Evolutionary conservation across 2,113 vertebrate species (phyloP).

Genomic region (Engystomops pustulosus): DNA sequence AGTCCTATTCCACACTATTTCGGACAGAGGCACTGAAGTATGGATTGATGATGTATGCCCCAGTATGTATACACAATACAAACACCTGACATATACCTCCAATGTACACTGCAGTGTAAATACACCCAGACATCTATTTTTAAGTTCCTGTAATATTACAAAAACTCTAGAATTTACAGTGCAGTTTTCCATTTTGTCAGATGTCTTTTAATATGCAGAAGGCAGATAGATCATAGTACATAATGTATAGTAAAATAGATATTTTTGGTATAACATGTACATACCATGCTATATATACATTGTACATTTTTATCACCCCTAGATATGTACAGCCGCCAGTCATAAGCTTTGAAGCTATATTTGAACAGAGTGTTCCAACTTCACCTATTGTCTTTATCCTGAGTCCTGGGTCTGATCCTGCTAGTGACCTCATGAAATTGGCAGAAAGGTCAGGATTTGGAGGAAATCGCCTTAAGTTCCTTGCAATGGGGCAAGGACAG

Average conservation of each 20-base stretch:
- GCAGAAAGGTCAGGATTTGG: conserved; percentile 84
- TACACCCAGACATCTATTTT: no score
- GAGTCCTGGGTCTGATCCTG: conserved; percentile 92
- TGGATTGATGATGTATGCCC: no score
- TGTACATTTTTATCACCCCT: conserved; percentile 2
- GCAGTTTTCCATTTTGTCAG: not conserved
- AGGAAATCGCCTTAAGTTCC: conserved; percentile 85
- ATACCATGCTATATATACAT: no score
- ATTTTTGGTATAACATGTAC: not conserved
- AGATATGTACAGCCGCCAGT: conserved; percentile 95
- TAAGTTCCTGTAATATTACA: not conserved
- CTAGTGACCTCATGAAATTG: conserved; percentile 89
- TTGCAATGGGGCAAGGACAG: conserved; percentile 97
- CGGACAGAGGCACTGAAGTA: no score
- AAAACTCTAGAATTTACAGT: no score
- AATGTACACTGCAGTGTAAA: no score
- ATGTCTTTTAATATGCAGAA: not conserved
- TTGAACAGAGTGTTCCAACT: conserved; percentile 87
- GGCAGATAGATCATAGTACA: no score
- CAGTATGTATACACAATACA: no score
- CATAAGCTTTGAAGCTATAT: conserved; percentile 88
- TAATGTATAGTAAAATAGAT: not conserved
- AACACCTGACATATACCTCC: no score
- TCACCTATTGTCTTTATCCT: conserved; percentile 95
- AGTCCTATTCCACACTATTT: no score